Evolutionary conservation across 1,140 invertebrate genomes (phyloP).

Genomic region (Bactericera cockerelli): DNA sequence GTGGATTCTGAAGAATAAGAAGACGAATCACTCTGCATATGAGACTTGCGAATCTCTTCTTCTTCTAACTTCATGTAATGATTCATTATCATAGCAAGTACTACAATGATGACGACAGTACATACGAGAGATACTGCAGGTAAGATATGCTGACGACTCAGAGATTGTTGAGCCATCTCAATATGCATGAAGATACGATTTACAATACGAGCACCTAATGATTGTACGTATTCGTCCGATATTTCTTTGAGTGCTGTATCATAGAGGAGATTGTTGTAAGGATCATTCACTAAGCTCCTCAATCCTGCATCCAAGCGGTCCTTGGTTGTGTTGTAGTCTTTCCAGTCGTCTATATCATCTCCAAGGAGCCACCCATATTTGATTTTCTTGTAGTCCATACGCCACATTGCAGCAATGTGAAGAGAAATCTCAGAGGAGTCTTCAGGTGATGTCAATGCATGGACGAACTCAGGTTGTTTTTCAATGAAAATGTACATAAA

Average conservation of each 20-base stretch:
- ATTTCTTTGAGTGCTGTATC: conserved; percentile 41
- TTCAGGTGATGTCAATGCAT: conserved; percentile 46
- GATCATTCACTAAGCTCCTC: not conserved
- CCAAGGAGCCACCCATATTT: conserved; percentile 74
- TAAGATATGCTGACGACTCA: conserved; percentile 65
- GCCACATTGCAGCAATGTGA: conserved; percentile 76
- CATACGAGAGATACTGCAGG: conserved; percentile 65
- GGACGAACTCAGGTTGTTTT: conserved; percentile 63
- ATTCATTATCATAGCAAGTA: conserved; percentile 72
- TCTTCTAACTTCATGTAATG: conserved; percentile 58
- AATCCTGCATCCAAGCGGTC: conserved; percentile 18
- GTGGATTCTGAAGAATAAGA: conserved; percentile 11
- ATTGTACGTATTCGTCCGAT: conserved; percentile 37
- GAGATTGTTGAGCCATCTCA: conserved; percentile 54
- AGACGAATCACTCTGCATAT: not conserved
- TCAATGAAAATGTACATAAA: conserved; percentile 80
- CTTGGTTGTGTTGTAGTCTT: conserved; percentile 24
- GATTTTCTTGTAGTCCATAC: conserved; percentile 62
- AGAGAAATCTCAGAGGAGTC: conserved; percentile 41
- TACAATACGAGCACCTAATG: conserved; percentile 53
- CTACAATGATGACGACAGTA: conserved; percentile 63
- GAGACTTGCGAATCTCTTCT: conserved; percentile 1
- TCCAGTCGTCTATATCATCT: conserved; percentile 15
- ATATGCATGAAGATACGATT: conserved; percentile 47
- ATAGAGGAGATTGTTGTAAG: conserved; percentile 36